Percentiles rank a stretch among this genome's conserved stretches.
These are phyloP conservation scores for Erythrocebus patas DNA, from an alignment of 2,113 vertebrate genomes.

Conservation along the genomic window DNA sequence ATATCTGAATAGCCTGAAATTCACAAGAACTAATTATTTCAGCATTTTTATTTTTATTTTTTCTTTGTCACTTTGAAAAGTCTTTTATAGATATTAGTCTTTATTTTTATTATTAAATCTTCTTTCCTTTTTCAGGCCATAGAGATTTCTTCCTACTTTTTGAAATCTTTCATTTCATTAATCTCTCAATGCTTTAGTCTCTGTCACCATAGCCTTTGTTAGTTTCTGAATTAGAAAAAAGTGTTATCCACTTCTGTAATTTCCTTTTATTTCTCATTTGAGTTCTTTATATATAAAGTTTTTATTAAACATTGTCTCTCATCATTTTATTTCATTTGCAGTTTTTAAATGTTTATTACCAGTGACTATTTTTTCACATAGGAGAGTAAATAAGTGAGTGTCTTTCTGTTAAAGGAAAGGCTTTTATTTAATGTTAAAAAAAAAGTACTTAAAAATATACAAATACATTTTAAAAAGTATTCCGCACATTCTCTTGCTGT, in stretches of 20 bases:
- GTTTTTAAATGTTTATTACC: conserved; percentile 1
- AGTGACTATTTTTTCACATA: neutral
- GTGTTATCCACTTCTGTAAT: neutral
- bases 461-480: neutral
- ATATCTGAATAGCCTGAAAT: neutral
- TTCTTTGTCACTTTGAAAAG: neutral
- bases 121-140: neutral
- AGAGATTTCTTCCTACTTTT: neutral
- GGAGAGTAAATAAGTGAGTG: neutral
- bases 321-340: conserved; percentile 24
- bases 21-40: neutral
- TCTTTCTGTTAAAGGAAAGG: neutral
- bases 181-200: neutral
- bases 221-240: neutral
- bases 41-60: neutral
- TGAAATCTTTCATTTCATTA: neutral
- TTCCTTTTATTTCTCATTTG: neutral
- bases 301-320: conserved; percentile 29
- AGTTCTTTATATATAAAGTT: neutral
- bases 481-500: neutral
- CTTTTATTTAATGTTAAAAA: neutral
- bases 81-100: neutral
- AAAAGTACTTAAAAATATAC: neutral
- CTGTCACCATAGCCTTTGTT: neutral
- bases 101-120: conserved; percentile 1